Evolutionary conservation across 2,797 vertebrate genomes (phyloP), one percentile per base, ranked within the genome.

Genomic region (Pseudomugil tenellus): DNA sequence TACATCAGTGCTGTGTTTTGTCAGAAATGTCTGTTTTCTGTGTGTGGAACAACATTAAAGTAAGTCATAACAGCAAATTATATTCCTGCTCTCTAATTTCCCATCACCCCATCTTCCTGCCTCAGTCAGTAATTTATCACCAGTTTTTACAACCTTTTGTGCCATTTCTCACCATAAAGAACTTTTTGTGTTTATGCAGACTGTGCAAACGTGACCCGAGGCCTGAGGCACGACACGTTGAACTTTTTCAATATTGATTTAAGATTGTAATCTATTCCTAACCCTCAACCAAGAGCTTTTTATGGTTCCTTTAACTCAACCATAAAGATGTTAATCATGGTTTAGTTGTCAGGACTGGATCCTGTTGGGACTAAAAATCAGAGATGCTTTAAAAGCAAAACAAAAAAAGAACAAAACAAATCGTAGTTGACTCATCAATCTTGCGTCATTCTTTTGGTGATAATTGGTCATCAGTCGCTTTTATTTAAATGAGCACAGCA

Each of bases 171-270:
- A 29, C 59, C 23, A 25, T 58, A 34, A 70, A 58, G 11, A 60
- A 67, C 52, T 41, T 58, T n/a, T 25, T 61, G 19, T 76, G 54
- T 67, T 77, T 65, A 28, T 57, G 29, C 41, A 59, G 28, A 58
- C 63, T 70, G 46, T 49, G 56, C 51, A 79, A 59, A 79, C 56
- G 39, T 58, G 8, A 80, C 37, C 55, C 37, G 7, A 79, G 56
- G 34, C 71, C 59, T 31, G 17, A 72, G 52, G 57, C 62, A 23
- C 11, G 34, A 63, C 2, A 6, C 29, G 1, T 63, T 70, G 53
- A 79, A 58, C 58, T 63, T 68, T 79, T 76, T 65, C 23, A 75
- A 13, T 67, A 76, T 80, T 78, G 55, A 80, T 73, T 61, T 66
- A 63, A 77, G 56, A 68, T 79, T 43, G 41, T 70, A 73, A 77